Conservation (phyloP, 1,140 invertebrate species). For the Sitobion miscanthi region DNA sequence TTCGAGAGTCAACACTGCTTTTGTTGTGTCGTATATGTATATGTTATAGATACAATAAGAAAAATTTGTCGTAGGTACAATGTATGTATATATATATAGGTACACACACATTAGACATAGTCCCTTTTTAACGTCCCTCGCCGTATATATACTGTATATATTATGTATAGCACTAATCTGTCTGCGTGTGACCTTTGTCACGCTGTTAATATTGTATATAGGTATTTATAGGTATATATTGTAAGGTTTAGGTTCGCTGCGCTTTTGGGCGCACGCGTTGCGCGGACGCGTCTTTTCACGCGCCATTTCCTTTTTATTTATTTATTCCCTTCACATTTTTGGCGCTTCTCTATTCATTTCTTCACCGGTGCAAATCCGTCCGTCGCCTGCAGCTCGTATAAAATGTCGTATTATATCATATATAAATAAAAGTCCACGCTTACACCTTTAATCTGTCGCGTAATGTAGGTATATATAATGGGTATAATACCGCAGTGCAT, state of each 20-base stretch:
- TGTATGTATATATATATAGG: background rate
- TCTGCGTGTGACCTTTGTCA: background rate
- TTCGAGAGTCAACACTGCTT: slow-evolving; percentile 22
- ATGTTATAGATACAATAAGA: background rate
- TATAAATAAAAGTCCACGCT: background rate
- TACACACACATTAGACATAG: background rate
- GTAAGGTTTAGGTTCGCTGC: background rate
- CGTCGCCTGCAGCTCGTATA: background rate
- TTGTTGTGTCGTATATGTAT: background rate
- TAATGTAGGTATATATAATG: background rate
- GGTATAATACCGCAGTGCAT: background rate
- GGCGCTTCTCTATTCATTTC: background rate
- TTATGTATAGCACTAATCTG: background rate
- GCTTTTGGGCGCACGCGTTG: background rate
- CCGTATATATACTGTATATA: too few relatives aligned
- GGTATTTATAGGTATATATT: background rate
- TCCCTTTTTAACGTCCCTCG: background rate
- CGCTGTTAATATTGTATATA: background rate
- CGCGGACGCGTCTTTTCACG: background rate
- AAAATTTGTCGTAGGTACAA: slow-evolving; percentile 30
- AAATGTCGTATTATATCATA: background rate
- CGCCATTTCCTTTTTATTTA: background rate
- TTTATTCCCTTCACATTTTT: background rate
- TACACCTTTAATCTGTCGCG: background rate
- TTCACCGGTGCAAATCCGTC: background rate